Evolutionary conservation across 2,888 invertebrate genomes (phyloP).

Genomic region (Dasysyrphus albostriatus): DNA sequence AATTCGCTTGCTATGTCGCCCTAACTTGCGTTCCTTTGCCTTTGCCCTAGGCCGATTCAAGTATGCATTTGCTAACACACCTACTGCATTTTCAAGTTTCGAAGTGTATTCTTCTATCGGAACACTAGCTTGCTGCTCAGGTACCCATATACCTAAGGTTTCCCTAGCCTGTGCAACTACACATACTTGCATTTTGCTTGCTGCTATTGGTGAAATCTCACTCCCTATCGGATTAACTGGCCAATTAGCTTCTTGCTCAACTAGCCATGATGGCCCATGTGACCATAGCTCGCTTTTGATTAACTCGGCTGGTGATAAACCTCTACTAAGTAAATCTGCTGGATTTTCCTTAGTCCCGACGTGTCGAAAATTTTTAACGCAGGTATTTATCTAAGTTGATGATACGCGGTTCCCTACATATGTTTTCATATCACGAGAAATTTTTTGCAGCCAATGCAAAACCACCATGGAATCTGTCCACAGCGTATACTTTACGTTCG

Average conservation of each 20-base stretch:
- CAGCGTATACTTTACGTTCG: not conserved
- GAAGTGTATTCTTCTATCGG: not conserved
- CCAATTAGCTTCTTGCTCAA: not conserved
- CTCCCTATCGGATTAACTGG: constrained; percentile 4
- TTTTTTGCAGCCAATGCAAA: constrained; percentile 25
- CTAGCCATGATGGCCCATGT: constrained; percentile 5
- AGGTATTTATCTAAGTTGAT: constrained; percentile 16
- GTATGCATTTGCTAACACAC: constrained; percentile 5
- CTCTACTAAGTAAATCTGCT: constrained; percentile 48
- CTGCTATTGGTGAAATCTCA: not conserved
- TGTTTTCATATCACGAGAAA: constrained; percentile 17
- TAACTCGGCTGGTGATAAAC: not conserved
- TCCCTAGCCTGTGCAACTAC: not conserved
- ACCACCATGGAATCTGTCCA: constrained; percentile 26
- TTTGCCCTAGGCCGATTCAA: not conserved
- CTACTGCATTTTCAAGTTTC: not conserved
- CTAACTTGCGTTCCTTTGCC: not conserved
- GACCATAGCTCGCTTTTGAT: constrained; percentile 4
- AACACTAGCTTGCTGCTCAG: not conserved
- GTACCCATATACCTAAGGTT: not conserved
- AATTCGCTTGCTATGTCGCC: not conserved
- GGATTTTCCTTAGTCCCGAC: constrained; percentile 48
- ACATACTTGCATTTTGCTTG: not conserved
- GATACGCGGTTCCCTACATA: constrained; percentile 33
- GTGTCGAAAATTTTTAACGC: not conserved